Conservation (phyloP, 2,888 invertebrate genomes). For the Sepiola atlantica region DNA sequence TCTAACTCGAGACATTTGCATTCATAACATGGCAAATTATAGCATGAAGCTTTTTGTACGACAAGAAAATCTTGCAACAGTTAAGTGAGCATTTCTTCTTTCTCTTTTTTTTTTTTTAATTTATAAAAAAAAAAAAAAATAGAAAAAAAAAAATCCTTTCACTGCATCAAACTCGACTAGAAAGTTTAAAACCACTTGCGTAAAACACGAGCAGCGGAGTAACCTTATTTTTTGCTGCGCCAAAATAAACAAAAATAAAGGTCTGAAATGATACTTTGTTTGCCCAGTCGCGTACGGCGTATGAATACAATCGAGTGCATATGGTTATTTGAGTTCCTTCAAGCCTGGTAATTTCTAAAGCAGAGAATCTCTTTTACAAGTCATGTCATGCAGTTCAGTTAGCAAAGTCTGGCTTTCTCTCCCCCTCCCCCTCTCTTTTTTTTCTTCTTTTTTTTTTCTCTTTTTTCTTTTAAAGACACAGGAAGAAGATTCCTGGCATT, state of each 20-base stretch:
- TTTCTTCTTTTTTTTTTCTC: too few relatives aligned
- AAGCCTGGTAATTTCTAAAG: neutral
- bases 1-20: too few relatives aligned
- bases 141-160: neutral
- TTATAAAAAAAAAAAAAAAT: neutral
- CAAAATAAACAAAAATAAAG: neutral
- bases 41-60: too few relatives aligned
- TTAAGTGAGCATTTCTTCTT: neutral
- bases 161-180: neutral
- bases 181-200: neutral
- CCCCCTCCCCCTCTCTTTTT: too few relatives aligned
- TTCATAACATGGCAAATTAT: too few relatives aligned
- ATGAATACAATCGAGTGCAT: neutral
- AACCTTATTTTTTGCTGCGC: neutral
- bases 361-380: neutral
- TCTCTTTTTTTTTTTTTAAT: neutral
- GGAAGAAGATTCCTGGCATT: neutral
- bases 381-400: constrained; percentile 21
- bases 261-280: neutral
- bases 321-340: neutral
- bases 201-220: neutral
- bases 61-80: too few relatives aligned
- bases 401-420: neutral
- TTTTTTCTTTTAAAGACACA: neutral
- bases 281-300: neutral